Evolutionary conservation across 2,888 invertebrate species (phyloP), one percentile per base, ranked within the genome.

Genomic region (Drosophila anomalipes): DNA sequence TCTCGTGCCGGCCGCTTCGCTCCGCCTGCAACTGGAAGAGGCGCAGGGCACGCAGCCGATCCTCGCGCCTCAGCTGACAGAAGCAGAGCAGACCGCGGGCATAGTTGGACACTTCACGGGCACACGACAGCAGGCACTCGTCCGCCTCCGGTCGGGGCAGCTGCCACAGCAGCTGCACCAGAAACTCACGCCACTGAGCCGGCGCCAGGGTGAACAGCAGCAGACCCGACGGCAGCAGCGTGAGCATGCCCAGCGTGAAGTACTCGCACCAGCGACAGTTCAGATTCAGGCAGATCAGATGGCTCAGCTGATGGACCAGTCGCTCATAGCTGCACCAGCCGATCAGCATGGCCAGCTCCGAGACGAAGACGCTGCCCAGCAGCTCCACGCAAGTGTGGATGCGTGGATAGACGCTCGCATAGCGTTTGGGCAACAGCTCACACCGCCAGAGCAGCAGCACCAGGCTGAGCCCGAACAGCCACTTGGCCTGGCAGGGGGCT

Each of bases 281-380:
- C 12, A 32, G 19, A 4, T 14, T 30, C 16, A 49, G 47, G 22
- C 72, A 83, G 4, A 84, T 9, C 14, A 66, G 28, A 0, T 56
- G 32, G 47, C 69, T 63, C 14, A 71, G n/a, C 28, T 54, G 65
- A 9, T 66, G 59, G 32, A 69, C 35, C 0, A 82, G n/a, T 1
- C 79, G 69, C 44, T 82, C 77, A 53, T 68, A 66, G 32, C 58
- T 56, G 9, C 68, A 79, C 87, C 87, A 87, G 14, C 62, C 73
- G 14, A 71, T 3, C 9, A 67, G 35, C 6, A 76, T 52, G 14
- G 72, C 26, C 49, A 84, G 62, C 41, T 81, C 87, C 33, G 72
- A 52, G 32, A 73, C 16, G 32, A 76, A 64, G 39, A 84, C 57
- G 30, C 76, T 83, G 57, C 54, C 52, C 66, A 86, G 41, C 28